Percentiles rank a stretch among this genome's conserved stretches.
Evolutionary conservation across 37 sponge, comb jelly and placozoan genomes (phyloP).

Genomic region (Cladorhizidae sp.): DNA sequence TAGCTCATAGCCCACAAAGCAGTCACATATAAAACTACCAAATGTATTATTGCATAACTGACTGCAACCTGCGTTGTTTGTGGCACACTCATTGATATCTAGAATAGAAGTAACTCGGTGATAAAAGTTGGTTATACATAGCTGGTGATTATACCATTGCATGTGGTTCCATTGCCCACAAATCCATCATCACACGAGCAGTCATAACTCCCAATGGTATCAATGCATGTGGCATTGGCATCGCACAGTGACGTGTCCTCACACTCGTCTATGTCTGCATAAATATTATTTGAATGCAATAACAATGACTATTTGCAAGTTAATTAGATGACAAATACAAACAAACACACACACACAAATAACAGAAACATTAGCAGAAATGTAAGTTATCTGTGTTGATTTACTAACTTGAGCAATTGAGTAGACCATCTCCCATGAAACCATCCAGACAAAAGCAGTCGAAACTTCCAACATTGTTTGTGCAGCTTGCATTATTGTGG

Average conservation of each 20-base stretch:
- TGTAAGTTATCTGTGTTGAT: too few relatives aligned
- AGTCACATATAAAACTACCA: constrained; percentile 6
- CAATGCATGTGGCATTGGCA: background rate
- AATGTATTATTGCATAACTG: background rate
- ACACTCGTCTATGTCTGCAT: constrained; percentile 24
- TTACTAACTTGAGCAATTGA: too few relatives aligned
- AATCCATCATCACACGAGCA: constrained; percentile 41
- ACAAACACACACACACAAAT: too few relatives aligned
- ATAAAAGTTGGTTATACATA: background rate
- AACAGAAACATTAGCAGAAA: too few relatives aligned
- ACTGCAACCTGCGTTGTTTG: background rate
- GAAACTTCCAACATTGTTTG: constrained; percentile 22
- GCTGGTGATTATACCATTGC: constrained; percentile 1
- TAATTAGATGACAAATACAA: too few relatives aligned
- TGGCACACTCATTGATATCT: constrained; percentile 2
- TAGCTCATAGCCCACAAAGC: constrained; percentile 3
- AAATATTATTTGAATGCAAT: background rate
- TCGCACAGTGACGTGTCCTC: background rate
- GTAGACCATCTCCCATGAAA: background rate
- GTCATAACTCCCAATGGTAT: constrained; percentile 31
- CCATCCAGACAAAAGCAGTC: constrained; percentile 12
- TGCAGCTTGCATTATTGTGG: constrained; percentile 15
- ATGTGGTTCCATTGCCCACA: constrained; percentile 8
- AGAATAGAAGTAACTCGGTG: background rate
- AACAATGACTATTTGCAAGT: too few relatives aligned